Percentiles rank a stretch among this genome's conserved stretches.
These are phyloP conservation scores for Megaceryle torquata DNA, from an alignment of 2,113 vertebrate species.

Conservation along the genomic window DNA sequence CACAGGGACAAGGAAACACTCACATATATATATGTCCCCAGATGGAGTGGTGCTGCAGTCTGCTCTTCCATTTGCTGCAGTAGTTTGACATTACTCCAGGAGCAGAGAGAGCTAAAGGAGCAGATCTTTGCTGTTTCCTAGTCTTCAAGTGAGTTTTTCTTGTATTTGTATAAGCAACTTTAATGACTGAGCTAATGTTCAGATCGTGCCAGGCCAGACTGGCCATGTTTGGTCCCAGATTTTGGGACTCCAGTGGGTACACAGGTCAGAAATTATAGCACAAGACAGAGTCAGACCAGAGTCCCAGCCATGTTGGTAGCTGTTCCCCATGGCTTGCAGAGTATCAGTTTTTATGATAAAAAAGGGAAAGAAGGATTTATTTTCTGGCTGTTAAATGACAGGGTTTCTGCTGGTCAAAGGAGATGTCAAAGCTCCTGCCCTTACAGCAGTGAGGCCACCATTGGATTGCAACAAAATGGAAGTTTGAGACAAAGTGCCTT, in stretches of 20 bases:
- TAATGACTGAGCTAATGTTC: neutral
- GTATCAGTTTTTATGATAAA: neutral
- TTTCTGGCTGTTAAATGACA: neutral
- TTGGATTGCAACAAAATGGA: neutral
- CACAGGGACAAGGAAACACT: neutral
- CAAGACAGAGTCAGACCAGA: neutral
- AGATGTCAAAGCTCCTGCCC: neutral
- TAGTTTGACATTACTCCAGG: neutral
- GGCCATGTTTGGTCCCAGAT: neutral
- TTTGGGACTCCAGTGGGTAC: neutral
- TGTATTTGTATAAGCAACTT: neutral
- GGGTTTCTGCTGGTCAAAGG: neutral
- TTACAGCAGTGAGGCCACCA: neutral
- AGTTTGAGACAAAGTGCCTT: neutral
- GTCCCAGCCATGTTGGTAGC: neutral
- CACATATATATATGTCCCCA: neutral
- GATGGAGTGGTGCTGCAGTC: neutral
- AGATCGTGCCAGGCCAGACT: neutral
- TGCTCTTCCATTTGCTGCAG: neutral
- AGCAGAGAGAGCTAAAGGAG: neutral
- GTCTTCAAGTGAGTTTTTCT: neutral
- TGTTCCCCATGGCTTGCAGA: neutral
- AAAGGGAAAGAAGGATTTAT: neutral
- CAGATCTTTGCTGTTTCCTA: neutral
- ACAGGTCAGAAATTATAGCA: neutral